phyloP scores from a whole-genome alignment of 2,888 invertebrate species.

The Callyntrura sp. region DNA sequence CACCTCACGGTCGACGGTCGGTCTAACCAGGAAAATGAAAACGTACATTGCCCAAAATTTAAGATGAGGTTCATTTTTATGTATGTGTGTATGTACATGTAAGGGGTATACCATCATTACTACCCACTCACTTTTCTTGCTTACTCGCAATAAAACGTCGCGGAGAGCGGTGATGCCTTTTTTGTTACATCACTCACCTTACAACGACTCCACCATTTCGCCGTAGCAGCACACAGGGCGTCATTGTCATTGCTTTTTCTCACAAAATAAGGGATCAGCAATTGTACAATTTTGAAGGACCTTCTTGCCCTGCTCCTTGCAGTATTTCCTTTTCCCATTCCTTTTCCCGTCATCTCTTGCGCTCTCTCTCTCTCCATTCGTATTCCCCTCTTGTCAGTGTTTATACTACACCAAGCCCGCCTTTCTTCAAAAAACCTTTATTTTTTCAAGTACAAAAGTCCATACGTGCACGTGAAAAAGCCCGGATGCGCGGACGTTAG shows the following conservation, averaged over 20 bases:
- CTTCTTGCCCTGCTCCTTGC: neutral
- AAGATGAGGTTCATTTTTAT: slow-evolving; percentile 4
- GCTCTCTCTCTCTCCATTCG: neutral
- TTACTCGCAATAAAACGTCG: slow-evolving; percentile 36
- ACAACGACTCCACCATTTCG: neutral
- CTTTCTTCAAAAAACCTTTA: slow-evolving; percentile 1
- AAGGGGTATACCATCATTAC: slow-evolving; percentile 12
- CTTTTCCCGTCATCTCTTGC: neutral
- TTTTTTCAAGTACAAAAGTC: slow-evolving; percentile 33
- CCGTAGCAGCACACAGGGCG: neutral
- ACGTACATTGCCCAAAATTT: slow-evolving; percentile 26
- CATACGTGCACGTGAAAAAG: slow-evolving; percentile 21
- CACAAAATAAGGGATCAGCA: slow-evolving; percentile 45
- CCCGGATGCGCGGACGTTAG: slow-evolving; percentile 15
- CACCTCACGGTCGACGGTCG: neutral
- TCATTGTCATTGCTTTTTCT: slow-evolving; percentile 51
- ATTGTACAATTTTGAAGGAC: slow-evolving; percentile 34
- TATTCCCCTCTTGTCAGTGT: neutral
- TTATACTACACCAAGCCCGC: neutral
- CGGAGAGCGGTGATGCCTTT: slow-evolving; percentile 11
- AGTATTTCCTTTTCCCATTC: neutral
- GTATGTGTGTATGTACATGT: neutral
- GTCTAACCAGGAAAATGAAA: slow-evolving; percentile 8
- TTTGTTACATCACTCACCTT: slow-evolving; percentile 37
- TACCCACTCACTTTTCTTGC: neutral